phyloP scores from a whole-genome alignment of 2,797 vertebrate species.

The Taeniopygia guttata region DNA sequence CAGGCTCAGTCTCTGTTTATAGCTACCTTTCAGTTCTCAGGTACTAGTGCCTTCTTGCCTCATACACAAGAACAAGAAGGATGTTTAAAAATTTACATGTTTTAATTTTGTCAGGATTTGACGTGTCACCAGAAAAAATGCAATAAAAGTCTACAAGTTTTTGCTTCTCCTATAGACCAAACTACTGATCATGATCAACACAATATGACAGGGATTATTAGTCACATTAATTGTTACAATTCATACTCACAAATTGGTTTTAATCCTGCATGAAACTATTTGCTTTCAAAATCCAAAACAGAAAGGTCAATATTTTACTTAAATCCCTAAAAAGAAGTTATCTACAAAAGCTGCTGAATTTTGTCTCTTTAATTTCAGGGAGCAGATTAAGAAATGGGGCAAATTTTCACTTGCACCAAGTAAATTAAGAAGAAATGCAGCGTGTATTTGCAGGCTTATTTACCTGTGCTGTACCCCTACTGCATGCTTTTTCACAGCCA shows the following conservation, averaged over 20 bases:
- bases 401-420: background rate
- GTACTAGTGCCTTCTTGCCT: background rate
- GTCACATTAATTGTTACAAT: background rate
- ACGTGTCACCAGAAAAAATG: background rate
- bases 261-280: background rate
- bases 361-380: background rate
- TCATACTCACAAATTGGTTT: constrained; percentile 12
- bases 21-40: background rate
- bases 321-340: background rate
- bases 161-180: background rate
- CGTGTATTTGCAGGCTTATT: background rate
- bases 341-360: background rate
- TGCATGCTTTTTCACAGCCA: background rate
- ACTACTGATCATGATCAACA: background rate
- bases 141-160: background rate
- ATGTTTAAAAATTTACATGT: background rate
- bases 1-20: background rate
- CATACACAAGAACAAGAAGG: background rate
- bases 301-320: background rate
- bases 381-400: background rate
- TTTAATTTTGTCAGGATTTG: background rate
- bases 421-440: background rate
- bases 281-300: constrained; percentile 14
- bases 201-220: background rate
- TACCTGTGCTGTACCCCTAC: background rate